A percentile compares a stretch with the other conserved stretches of the same genome.
phyloP scores from a whole-genome alignment of 2,888 invertebrate genomes.

The Thymelicus lineola region DNA sequence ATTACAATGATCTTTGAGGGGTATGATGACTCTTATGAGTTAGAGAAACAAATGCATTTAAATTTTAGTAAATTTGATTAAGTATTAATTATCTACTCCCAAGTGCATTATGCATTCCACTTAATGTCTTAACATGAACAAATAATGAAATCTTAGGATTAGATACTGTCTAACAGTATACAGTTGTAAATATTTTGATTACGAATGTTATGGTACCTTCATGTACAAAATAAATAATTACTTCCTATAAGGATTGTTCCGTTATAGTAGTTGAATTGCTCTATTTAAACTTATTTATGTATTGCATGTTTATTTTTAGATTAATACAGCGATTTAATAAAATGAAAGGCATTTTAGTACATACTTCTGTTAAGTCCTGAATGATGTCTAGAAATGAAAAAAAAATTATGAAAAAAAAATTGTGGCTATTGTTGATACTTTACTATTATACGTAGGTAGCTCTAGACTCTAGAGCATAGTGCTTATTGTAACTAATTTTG shows the following conservation, averaged over 20 bases:
- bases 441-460: no score
- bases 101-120: constrained; percentile 20
- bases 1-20: background rate
- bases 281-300: constrained; percentile 6
- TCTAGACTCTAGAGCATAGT: no score
- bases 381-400: no score
- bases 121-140: constrained; percentile 10
- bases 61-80: background rate
- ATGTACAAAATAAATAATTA: constrained; percentile 31
- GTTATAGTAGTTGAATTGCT: background rate
- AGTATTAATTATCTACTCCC: background rate
- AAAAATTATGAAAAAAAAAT: no score
- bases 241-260: constrained; percentile 28
- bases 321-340: background rate
- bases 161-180: constrained; percentile 35
- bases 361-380: no score
- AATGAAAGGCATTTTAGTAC: background rate
- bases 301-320: background rate
- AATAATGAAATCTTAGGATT: constrained; percentile 2
- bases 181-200: constrained; percentile 26
- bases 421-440: no score
- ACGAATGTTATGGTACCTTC: constrained; percentile 5
- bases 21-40: background rate
- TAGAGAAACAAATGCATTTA: constrained; percentile 7
- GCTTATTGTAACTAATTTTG: no score